These are phyloP conservation scores for Luscinia megarhynchos DNA, from an alignment of 2,797 vertebrate species.

Conservation along the genomic window DNA sequence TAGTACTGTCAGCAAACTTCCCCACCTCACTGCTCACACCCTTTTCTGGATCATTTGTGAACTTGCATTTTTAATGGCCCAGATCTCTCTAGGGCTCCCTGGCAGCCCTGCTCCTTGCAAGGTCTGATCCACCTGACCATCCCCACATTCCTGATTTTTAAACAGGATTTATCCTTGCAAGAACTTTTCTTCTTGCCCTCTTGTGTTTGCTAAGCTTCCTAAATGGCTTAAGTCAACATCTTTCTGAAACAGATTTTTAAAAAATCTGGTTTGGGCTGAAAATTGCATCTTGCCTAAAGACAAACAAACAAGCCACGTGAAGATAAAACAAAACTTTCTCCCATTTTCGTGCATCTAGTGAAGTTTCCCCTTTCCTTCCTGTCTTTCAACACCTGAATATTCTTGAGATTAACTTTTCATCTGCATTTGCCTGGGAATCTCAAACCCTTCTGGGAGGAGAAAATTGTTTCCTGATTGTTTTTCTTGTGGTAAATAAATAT, in stretches of 20 bases:
- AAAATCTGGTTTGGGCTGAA: background rate
- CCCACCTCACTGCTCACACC: constrained; percentile 4
- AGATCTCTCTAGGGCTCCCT: background rate
- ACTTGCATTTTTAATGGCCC: constrained; percentile 18
- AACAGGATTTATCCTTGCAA: background rate
- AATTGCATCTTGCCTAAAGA: background rate
- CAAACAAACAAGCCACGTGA: background rate
- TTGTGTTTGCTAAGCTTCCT: background rate
- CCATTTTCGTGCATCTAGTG: background rate
- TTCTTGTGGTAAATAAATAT: constrained; percentile 38
- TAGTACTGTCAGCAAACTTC: constrained; percentile 17
- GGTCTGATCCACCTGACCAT: background rate
- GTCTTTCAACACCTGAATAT: constrained; percentile 29
- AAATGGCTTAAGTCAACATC: background rate
- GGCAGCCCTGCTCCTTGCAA: background rate
- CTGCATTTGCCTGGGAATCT: constrained; percentile 23
- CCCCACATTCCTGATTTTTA: background rate
- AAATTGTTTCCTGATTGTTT: constrained; percentile 29
- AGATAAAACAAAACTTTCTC: background rate
- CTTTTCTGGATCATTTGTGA: constrained; percentile 25
- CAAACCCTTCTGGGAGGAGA: constrained; percentile 9
- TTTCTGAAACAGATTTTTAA: background rate
- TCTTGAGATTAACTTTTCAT: constrained; percentile 1
- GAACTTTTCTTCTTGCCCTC: background rate
- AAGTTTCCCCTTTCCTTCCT: background rate